Percentiles rank a stretch among this genome's conserved stretches.
Evolutionary conservation across 2,888 invertebrate species (phyloP).

Genomic region (Clepsis dumicolana): DNA sequence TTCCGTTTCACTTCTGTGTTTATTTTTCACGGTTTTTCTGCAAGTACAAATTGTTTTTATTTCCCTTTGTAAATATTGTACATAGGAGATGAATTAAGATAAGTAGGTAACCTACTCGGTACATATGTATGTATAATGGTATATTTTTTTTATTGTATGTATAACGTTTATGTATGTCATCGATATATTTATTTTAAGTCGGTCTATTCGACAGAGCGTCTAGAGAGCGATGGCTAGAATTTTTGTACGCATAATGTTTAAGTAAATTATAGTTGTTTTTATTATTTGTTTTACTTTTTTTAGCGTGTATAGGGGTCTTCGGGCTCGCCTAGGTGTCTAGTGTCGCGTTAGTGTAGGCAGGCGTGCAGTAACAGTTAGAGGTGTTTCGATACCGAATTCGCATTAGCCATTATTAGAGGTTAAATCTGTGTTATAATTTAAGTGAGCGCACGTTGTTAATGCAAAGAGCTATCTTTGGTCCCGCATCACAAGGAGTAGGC

Average conservation of each 20-base stretch:
- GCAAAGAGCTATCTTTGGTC: conserved; percentile 47
- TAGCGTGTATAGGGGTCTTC: conserved; percentile 66
- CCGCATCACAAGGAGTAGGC: conserved; percentile 58
- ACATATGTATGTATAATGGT: conserved; percentile 74
- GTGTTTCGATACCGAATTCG: conserved; percentile 58
- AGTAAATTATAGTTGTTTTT: conserved; percentile 85
- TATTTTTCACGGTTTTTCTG: conserved; percentile 81
- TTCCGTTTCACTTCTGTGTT: conserved; percentile 71
- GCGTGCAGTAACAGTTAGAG: conserved; percentile 64
- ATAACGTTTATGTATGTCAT: conserved; percentile 80
- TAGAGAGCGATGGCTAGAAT: conserved; percentile 72
- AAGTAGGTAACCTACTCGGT: conserved; percentile 69
- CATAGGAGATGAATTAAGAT: conserved; percentile 74
- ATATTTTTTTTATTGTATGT: conserved; percentile 78
- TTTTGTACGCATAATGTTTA: conserved; percentile 84
- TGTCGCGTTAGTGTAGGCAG: conserved; percentile 68
- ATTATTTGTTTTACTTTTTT: conserved; percentile 74
- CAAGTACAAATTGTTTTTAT: conserved; percentile 87
- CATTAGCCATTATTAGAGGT: conserved; percentile 74
- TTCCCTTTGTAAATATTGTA: conserved; percentile 86
- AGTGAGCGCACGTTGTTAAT: conserved; percentile 53
- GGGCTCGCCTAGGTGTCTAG: conserved; percentile 62
- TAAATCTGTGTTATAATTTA: conserved; percentile 69
- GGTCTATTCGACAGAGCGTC: conserved; percentile 69
- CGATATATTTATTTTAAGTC: conserved; percentile 79